Evolutionary conservation across 2,113 vertebrate species (phyloP).

Genomic region (Aleadryas rufinucha): DNA sequence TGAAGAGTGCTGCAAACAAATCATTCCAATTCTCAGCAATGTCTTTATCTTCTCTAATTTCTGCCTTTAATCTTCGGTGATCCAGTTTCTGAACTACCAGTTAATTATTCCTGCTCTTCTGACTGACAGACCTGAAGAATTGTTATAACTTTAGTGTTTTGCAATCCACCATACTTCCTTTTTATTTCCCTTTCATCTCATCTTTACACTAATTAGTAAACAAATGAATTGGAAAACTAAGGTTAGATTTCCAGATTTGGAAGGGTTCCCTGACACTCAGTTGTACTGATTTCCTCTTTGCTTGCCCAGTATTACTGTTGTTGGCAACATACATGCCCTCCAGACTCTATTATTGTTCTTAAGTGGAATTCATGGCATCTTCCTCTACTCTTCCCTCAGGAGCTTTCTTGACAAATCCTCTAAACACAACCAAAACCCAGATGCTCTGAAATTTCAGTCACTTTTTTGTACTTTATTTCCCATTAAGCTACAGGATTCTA

Average conservation of each 20-base stretch:
- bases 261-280: neutral
- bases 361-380: neutral
- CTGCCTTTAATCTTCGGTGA: neutral
- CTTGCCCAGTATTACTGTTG: neutral
- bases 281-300: neutral
- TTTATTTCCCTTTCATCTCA: neutral
- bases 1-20: neutral
- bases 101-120: neutral
- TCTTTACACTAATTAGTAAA: neutral
- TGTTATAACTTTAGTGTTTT: neutral
- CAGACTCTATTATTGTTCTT: neutral
- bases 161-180: neutral
- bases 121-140: neutral
- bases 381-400: neutral
- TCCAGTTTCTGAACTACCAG: neutral
- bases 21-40: constrained; percentile 11
- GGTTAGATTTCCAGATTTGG: neutral
- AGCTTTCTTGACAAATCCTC: neutral
- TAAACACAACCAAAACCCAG: neutral
- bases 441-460: neutral
- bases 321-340: neutral
- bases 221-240: neutral
- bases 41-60: constrained; percentile 34
- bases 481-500: neutral
- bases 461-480: neutral